phyloP scores from a whole-genome alignment of 2,113 vertebrate species.

The Tetrao urogallus region DNA sequence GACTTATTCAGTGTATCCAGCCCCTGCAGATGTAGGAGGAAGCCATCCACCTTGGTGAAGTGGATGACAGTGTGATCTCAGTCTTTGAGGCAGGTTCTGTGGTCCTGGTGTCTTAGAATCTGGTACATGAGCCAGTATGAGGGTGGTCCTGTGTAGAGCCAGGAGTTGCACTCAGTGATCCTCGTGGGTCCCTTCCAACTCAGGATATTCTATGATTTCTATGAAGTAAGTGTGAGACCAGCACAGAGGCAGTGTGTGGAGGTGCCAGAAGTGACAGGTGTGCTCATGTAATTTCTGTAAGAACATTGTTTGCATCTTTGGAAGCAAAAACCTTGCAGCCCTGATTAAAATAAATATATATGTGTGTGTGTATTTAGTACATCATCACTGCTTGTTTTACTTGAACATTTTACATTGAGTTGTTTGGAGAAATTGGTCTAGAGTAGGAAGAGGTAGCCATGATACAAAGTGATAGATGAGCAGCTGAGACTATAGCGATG shows the following conservation, averaged over 20 bases:
- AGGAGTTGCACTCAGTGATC: too few relatives aligned
- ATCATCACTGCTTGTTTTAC: not conserved
- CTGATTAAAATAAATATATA: not conserved
- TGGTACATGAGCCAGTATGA: rapidly evolving
- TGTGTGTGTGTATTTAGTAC: too few relatives aligned
- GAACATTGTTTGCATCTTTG: not conserved
- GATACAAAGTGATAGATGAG: not conserved
- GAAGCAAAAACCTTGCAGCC: not conserved
- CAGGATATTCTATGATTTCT: not conserved
- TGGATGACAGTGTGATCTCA: too few relatives aligned
- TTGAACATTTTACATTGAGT: not conserved
- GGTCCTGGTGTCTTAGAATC: too few relatives aligned
- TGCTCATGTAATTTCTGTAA: not conserved
- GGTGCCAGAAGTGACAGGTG: not conserved
- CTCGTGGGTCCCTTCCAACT: too few relatives aligned
- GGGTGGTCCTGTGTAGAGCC: too few relatives aligned
- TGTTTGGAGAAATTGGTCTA: not conserved
- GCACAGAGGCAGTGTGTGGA: not conserved
- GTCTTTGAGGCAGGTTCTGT: too few relatives aligned
- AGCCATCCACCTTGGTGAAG: not conserved
- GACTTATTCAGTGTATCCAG: not conserved
- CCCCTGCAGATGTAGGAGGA: not conserved
- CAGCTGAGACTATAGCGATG: not conserved
- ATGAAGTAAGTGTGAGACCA: not conserved
- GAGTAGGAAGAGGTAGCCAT: not conserved